Percentiles rank a stretch among this genome's conserved stretches.
Evolutionary conservation across 2,113 vertebrate genomes (phyloP).

Genomic region (Chionodraco myersi): DNA sequence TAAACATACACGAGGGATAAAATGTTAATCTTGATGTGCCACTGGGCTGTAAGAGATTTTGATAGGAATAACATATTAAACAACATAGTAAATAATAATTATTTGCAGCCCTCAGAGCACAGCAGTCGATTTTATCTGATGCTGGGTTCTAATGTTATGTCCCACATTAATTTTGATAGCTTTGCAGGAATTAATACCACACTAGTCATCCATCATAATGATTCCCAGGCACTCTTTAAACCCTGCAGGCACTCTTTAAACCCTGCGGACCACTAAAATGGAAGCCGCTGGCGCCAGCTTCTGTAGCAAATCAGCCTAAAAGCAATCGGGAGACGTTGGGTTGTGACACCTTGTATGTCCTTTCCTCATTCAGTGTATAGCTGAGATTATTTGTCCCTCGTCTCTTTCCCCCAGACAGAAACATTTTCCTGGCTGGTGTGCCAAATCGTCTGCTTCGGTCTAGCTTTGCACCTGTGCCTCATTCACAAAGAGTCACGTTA

Average conservation of each 20-base stretch:
- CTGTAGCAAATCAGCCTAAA: slow-evolving; percentile 29
- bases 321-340: slow-evolving; percentile 42
- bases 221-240: slow-evolving; percentile 27
- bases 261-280: slow-evolving; percentile 34
- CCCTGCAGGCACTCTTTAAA: slow-evolving; percentile 3
- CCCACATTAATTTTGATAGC: not conserved
- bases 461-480: slow-evolving; percentile 62
- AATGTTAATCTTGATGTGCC: not conserved
- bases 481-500: slow-evolving; percentile 38
- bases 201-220: slow-evolving; percentile 14
- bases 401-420: slow-evolving; percentile 3
- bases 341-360: slow-evolving; percentile 39
- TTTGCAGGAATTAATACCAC: slow-evolving; percentile 26
- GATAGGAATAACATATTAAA: not conserved
- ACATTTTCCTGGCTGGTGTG: slow-evolving; percentile 14
- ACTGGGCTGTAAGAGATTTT: not conserved
- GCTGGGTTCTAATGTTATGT: not conserved
- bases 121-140: not conserved
- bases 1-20: too few relatives aligned
- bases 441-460: slow-evolving; percentile 11
- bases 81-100: not conserved
- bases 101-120: not conserved
- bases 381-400: slow-evolving; percentile 22
- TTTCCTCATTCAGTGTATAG: slow-evolving; percentile 15
- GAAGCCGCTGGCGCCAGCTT: slow-evolving; percentile 28